These are phyloP conservation scores for Enoplosus armatus DNA, from an alignment of 2,797 vertebrate species.

Conservation along the genomic window DNA sequence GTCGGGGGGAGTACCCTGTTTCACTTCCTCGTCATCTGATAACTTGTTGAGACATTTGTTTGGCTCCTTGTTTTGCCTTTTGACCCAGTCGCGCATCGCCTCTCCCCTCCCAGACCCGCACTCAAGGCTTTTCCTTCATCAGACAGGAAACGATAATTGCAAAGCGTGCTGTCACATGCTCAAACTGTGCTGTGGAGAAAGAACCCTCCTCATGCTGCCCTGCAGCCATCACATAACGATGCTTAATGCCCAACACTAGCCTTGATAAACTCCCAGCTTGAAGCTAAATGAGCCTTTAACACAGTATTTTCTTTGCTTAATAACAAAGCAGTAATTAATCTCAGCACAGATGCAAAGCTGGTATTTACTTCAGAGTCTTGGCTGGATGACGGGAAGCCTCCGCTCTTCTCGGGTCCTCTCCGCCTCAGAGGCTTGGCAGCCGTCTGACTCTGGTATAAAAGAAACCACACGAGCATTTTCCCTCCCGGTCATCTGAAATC, in stretches of 20 bases:
- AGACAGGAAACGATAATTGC: conserved; percentile 66
- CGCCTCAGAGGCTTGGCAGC: conserved; percentile 44
- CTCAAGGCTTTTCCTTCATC: conserved; percentile 50
- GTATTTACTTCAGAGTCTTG: conserved; percentile 21
- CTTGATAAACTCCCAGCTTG: conserved; percentile 15
- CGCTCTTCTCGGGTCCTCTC: conserved; percentile 14
- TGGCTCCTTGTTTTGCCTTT: conserved; percentile 32
- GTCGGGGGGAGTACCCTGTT: not conserved
- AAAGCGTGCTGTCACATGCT: conserved; percentile 66
- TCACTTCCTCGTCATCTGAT: conserved; percentile 34
- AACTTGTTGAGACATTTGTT: conserved; percentile 36
- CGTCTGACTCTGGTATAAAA: conserved; percentile 10
- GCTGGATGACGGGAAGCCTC: conserved; percentile 8
- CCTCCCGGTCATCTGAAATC: conserved; percentile 12
- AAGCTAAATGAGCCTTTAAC: conserved; percentile 19
- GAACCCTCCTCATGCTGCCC: conserved; percentile 16
- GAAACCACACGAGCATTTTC: conserved; percentile 18
- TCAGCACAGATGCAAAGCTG: not conserved
- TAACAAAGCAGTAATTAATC: conserved; percentile 17
- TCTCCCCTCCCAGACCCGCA: conserved; percentile 17
- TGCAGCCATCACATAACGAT: conserved; percentile 34
- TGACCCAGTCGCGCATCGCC: conserved; percentile 56
- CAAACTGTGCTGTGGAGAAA: conserved; percentile 44
- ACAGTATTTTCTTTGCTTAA: not conserved
- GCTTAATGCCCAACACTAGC: not conserved